Base-by-base conservation (phyloP, 2,888 invertebrate genomes). In the Cerceris rybyensis region DNA sequence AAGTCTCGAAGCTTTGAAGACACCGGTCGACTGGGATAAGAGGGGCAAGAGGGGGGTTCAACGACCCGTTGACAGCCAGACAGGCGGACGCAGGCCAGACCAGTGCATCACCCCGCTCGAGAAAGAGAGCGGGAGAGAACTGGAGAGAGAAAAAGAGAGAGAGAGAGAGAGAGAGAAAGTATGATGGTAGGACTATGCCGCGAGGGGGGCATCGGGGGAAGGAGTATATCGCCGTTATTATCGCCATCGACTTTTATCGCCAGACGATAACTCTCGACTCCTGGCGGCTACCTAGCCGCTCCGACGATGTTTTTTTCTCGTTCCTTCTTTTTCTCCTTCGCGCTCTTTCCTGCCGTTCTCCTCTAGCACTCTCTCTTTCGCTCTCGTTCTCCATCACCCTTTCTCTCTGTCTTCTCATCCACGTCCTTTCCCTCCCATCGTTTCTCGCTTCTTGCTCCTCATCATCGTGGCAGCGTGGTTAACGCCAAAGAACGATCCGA, bases 1-100 rank as follows among this genome's bases (percentile, higher is more conserved):
- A 87, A 87, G 88, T 86, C 83, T 83, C 79, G 82, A 73, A 73
- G 88, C 87, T 88, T 87, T 86, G 87, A 89, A 88, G 87, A 88
- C 78, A 87, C 81, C 87, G 87, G 93, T 95, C 95, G 95, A 95
- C 95, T 94, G 94, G 95, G 94, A 94, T 79, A 69, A 85, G 94
- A 94, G 93, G 94, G 91, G 83, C 86, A 94, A 93, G 94, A 93
- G 94, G 94, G 92, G 81, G 88, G 90, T 89, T 89, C 90, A 90
- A 89, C 89, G 89, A 89, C 90, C 93, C 93, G 93, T 84, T 89
- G 90, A 89, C 90, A 88, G 88, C 85, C 89, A 89, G 86, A 86
- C 86, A 80, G 81, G 87, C 90, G 88, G 88, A 88, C 92, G 93
- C 93, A 93, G 93, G 93, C 93, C 93, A 92, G 90, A 91, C 93